Evolutionary conservation across 2,113 vertebrate genomes (phyloP).

Genomic region (Brienomyrus longianalis): DNA sequence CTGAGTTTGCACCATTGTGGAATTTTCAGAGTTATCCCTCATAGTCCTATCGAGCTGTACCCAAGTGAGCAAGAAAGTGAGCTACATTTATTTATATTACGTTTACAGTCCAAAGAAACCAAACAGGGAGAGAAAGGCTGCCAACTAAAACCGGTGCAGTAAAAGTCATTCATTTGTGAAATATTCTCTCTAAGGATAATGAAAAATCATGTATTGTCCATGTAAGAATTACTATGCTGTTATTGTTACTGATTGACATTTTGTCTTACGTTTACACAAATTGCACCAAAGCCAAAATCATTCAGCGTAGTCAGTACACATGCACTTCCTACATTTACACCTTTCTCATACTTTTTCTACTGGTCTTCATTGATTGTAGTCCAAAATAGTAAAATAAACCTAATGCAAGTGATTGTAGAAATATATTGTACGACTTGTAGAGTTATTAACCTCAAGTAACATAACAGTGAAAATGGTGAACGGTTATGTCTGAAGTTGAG

Average conservation of each 20-base stretch:
- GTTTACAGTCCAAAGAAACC: constrained; percentile 25
- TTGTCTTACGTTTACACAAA: not conserved
- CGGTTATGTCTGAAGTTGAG: constrained; percentile 35
- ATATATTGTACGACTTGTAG: not conserved
- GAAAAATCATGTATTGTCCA: not conserved
- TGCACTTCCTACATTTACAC: not conserved
- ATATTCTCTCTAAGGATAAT: not conserved
- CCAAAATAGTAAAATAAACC: not conserved
- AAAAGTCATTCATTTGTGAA: constrained; percentile 26
- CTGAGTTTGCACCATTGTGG: constrained; percentile 34
- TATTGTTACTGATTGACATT: not conserved
- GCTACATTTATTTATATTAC: constrained; percentile 33
- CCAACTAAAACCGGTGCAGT: constrained; percentile 28
- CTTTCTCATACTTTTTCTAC: not conserved
- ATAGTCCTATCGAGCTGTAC: constrained; percentile 32
- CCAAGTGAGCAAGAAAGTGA: constrained; percentile 47
- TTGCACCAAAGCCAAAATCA: not conserved
- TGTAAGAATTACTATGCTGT: not conserved
- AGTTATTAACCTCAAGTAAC: not conserved
- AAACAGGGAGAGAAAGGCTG: constrained; percentile 21
- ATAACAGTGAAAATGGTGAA: constrained; percentile 38
- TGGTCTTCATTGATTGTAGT: not conserved
- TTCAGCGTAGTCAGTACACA: not conserved
- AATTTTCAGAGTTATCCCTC: constrained; percentile 38
- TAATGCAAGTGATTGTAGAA: not conserved